Conservation (phyloP, 2,797 vertebrate species). For the Gymnoscopelus microlampas region DNA sequence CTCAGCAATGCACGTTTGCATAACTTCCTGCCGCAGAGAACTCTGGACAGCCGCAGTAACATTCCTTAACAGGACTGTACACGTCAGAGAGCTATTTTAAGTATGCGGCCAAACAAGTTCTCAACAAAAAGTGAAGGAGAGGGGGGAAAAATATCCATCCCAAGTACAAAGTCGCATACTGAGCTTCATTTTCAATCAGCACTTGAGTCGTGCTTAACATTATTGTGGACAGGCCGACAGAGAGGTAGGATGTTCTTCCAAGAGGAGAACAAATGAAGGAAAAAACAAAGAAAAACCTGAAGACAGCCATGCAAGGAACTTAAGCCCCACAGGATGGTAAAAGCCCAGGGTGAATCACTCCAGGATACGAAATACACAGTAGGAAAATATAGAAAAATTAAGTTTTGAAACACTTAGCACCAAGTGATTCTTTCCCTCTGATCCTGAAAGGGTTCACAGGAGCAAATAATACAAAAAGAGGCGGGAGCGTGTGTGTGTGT, state of each 20-base stretch:
- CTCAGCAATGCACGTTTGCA: constrained; percentile 78
- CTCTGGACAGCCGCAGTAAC: constrained; percentile 82
- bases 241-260: constrained; percentile 21
- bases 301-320: constrained; percentile 26
- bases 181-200: constrained; percentile 69
- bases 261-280: constrained; percentile 66
- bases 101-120: constrained; percentile 87
- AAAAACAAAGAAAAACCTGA: constrained; percentile 60
- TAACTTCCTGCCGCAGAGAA: constrained; percentile 83
- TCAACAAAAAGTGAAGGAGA: constrained; percentile 75
- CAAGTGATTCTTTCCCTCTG: too few species aligned
- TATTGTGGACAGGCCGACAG: constrained; percentile 50
- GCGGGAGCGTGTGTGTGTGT: too few species aligned
- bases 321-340: background rate
- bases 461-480: too few species aligned
- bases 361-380: too few species aligned
- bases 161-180: constrained; percentile 69
- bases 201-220: constrained; percentile 33
- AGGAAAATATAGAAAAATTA: too few species aligned
- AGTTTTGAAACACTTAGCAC: too few species aligned
- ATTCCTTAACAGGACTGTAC: constrained; percentile 88
- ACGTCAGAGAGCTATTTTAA: constrained; percentile 89
- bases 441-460: too few species aligned
- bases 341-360: background rate
- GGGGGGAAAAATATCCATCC: constrained; percentile 50